Base-by-base conservation (phyloP, 2,113 vertebrate species). In the Phrynosoma blainvillii region DNA sequence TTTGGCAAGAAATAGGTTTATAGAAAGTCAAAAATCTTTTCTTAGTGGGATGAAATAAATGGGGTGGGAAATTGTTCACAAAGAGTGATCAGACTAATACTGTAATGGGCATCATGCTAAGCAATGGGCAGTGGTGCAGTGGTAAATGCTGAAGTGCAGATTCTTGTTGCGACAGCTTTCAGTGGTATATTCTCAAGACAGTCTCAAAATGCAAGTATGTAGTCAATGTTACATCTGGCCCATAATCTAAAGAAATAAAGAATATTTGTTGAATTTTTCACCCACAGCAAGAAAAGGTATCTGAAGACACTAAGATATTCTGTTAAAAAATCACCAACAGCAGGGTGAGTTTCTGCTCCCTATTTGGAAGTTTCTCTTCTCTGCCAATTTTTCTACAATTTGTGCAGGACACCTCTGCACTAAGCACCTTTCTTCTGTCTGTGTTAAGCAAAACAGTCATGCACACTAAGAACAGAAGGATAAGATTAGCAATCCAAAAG, bases 1-100 rank as follows among this genome's bases (percentile, higher is more conserved):
- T 82, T 65, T 65, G 71, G 62, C 52, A 90, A 92, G 93, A 96
- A 56, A 85, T 92, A 92, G 93, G 92, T 94, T 92, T 89, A 93
- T 87, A 89, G 90, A 95, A 95, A 93, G 93, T 95, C 90, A 85
- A 88, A 93, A 94, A 90, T 90, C 89, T 95, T 21, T 91, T 93
- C 87, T 90, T 92, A 79, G 71, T 90, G 88, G 90, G 84, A 2
- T 47, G 91, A 88, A 93, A 93, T 89, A 92, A 93, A 91, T 89
- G 92, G 90, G 71, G 86, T 83, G 82, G 83, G 92, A 90, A 54
- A 0, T 85, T 82, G 90, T 84, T 93, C 6, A 14, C 62, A 32
- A 66, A n/a, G n/a, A 65, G 10, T 25, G 23, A 52, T 4, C 25
- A 52, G 14, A n/a, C 47, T 70, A 47, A 42, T 82, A 30, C 23